phyloP scores from a whole-genome alignment of 2,888 invertebrate species.

The Palloptera scutellata region DNA sequence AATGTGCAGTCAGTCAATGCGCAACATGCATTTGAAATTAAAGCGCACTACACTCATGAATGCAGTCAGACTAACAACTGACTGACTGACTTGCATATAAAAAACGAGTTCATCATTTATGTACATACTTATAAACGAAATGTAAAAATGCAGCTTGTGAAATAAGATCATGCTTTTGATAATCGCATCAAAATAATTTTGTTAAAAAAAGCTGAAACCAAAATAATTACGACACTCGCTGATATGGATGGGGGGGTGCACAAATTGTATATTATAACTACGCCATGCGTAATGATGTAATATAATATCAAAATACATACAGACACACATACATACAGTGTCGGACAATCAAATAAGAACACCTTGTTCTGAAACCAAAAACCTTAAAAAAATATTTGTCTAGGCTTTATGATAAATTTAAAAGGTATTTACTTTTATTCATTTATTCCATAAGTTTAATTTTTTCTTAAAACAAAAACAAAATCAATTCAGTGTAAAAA shows the following conservation, averaged over 20 bases:
- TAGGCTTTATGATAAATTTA: too few species aligned
- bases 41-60: slow-evolving; percentile 4
- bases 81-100: slow-evolving; percentile 26
- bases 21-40: slow-evolving; percentile 44
- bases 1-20: slow-evolving; percentile 8
- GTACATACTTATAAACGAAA: slow-evolving; percentile 4
- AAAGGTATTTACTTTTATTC: too few species aligned
- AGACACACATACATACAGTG: neutral
- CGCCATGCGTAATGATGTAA: neutral
- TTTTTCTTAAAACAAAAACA: too few species aligned
- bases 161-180: slow-evolving; percentile 27
- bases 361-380: too few species aligned
- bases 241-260: neutral
- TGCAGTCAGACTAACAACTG: neutral
- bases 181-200: slow-evolving; percentile 15
- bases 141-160: neutral
- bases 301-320: neutral
- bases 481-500: too few species aligned
- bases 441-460: too few species aligned
- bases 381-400: too few species aligned
- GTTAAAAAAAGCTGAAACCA: neutral
- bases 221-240: neutral
- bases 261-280: neutral
- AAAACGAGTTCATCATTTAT: slow-evolving; percentile 19
- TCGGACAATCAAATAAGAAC: too few species aligned